phyloP scores from a whole-genome alignment of 2,888 invertebrate species.

The Nomada ferruginata region DNA sequence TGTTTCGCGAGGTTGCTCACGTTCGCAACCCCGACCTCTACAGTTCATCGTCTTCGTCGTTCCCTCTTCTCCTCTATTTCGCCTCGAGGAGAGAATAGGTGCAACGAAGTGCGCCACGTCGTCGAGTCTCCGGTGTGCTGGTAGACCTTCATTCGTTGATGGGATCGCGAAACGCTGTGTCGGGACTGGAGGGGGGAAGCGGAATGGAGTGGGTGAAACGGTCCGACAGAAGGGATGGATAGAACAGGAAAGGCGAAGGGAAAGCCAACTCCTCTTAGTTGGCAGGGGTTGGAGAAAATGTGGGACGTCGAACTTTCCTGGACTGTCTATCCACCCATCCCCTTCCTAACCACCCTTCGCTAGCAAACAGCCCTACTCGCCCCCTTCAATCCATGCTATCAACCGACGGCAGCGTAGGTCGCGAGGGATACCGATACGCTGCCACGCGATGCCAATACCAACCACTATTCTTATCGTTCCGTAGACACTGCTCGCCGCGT shows the following conservation, averaged over 20 bases:
- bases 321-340: slow-evolving; percentile 63
- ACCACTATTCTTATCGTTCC: background rate
- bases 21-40: background rate
- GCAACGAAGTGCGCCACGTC: slow-evolving; percentile 71
- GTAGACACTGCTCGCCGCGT: background rate
- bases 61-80: slow-evolving; percentile 15
- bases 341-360: slow-evolving; percentile 27
- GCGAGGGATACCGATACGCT: slow-evolving; percentile 25
- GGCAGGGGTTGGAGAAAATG: slow-evolving; percentile 73
- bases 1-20: background rate
- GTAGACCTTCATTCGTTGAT: slow-evolving; percentile 71
- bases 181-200: background rate
- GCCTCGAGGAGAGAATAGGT: slow-evolving; percentile 70
- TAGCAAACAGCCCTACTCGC: slow-evolving; percentile 32
- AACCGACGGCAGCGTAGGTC: slow-evolving; percentile 26
- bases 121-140: slow-evolving; percentile 50
- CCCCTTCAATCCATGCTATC: slow-evolving; percentile 13
- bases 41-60: slow-evolving; percentile 44
- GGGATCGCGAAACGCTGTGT: slow-evolving; percentile 65
- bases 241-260: slow-evolving; percentile 25
- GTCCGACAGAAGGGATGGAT: slow-evolving; percentile 37
- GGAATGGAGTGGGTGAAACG: background rate
- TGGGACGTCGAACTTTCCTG: slow-evolving; percentile 79
- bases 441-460: slow-evolving; percentile 8
- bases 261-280: too few relatives aligned